Evolutionary conservation across 2,888 invertebrate genomes (phyloP).

Genomic region (Oscheius sp.): DNA sequence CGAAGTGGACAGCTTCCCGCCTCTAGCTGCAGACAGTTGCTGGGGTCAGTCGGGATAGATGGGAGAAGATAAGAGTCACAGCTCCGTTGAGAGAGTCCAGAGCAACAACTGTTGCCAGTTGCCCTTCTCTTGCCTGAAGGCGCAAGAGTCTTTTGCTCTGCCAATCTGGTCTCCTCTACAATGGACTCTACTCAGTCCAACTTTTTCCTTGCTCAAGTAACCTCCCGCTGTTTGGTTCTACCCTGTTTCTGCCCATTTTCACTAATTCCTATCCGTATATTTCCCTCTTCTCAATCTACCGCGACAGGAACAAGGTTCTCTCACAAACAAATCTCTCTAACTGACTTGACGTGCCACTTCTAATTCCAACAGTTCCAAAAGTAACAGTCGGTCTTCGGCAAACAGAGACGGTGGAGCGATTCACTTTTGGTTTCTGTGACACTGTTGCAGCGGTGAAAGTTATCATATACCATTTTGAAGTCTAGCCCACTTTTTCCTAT

Average conservation of each 20-base stretch:
- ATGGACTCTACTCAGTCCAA: neutral
- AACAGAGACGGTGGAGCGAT: too few species aligned
- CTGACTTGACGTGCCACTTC: too few species aligned
- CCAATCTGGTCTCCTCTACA: neutral
- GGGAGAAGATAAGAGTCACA: slow-evolving; percentile 17
- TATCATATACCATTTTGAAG: too few species aligned
- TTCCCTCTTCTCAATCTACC: too few species aligned
- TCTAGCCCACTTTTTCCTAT: too few species aligned
- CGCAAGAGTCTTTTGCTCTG: neutral
- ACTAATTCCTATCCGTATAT: too few species aligned
- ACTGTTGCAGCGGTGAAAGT: too few species aligned
- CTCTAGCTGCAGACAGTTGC: slow-evolving; percentile 26
- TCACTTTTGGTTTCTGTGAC: too few species aligned
- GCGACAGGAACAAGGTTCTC: too few species aligned
- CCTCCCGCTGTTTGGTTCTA: neutral
- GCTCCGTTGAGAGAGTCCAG: slow-evolving; percentile 13
- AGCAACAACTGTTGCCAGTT: slow-evolving; percentile 27
- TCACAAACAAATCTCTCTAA: too few species aligned
- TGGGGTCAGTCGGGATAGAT: slow-evolving; percentile 31
- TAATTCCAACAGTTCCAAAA: too few species aligned
- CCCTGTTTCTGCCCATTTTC: neutral
- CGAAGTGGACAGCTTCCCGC: neutral
- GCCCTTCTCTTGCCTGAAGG: slow-evolving; percentile 5
- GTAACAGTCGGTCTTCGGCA: too few species aligned
- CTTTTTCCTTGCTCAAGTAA: neutral